A percentile compares a stretch with the other conserved stretches of the same genome.
Evolutionary conservation across 2,888 invertebrate genomes (phyloP).

Genomic region (Brachyopa scutellaris): DNA sequence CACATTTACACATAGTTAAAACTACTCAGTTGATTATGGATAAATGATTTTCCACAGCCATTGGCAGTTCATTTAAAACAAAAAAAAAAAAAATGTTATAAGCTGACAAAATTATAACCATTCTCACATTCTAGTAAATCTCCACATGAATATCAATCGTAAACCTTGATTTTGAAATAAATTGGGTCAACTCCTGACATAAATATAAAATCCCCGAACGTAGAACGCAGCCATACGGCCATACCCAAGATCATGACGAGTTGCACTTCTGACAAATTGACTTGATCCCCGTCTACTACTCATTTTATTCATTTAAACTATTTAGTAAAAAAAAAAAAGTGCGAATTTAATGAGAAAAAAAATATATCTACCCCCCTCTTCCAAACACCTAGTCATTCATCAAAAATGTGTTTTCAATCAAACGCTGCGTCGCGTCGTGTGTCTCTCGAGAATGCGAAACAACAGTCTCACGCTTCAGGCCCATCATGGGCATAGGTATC

Average conservation of each 20-base stretch:
- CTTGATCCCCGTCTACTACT: neutral
- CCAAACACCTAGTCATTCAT: conserved; percentile 10
- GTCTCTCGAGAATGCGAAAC: neutral
- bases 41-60: too few relatives aligned
- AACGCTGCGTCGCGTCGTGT: conserved; percentile 8
- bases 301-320: neutral
- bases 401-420: conserved; percentile 24
- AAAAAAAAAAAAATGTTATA: too few relatives aligned
- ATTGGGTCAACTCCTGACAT: conserved; percentile 16
- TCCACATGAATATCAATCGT: too few relatives aligned
- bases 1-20: too few relatives aligned
- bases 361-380: neutral
- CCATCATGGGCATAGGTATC: conserved; percentile 29
- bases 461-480: neutral
- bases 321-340: too few relatives aligned
- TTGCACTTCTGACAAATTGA: conserved; percentile 14
- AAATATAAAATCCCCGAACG: neutral
- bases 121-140: too few relatives aligned
- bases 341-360: too few relatives aligned
- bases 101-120: too few relatives aligned
- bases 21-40: too few relatives aligned
- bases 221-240: neutral
- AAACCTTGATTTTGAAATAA: neutral
- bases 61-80: too few relatives aligned
- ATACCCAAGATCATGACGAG: conserved; percentile 12